phyloP scores from a whole-genome alignment of 2,888 invertebrate genomes.

The Tryphoninae sp. region DNA sequence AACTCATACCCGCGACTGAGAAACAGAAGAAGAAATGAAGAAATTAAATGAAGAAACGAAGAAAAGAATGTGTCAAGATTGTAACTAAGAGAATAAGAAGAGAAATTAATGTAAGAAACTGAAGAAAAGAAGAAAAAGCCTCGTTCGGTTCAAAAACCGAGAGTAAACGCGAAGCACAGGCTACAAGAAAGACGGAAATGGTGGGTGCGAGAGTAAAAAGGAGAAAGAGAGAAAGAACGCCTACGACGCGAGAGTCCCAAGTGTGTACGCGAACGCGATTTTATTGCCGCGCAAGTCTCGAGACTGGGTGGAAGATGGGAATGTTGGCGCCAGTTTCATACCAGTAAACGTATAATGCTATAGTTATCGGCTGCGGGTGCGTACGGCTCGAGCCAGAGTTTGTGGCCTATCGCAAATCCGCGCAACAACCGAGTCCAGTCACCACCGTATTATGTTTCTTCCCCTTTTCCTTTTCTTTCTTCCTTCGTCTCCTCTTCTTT shows the following conservation, averaged over 20 bases:
- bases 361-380: constrained; percentile 3
- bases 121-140: constrained; percentile 25
- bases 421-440: not conserved
- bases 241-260: constrained; percentile 41
- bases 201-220: constrained; percentile 17
- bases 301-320: constrained; percentile 71
- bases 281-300: constrained; percentile 66
- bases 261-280: constrained; percentile 60
- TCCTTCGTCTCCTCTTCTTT: too few species aligned
- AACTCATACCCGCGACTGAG: too few species aligned
- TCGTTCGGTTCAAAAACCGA: constrained; percentile 50
- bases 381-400: not conserved
- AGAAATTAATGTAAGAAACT: constrained; percentile 1
- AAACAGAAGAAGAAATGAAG: not conserved
- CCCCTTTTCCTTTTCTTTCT: constrained; percentile 5
- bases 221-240: constrained; percentile 46
- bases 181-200: constrained; percentile 46
- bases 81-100: constrained; percentile 21
- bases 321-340: constrained; percentile 76
- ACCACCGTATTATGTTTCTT: constrained; percentile 24
- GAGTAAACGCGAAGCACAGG: constrained; percentile 49
- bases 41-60: too few species aligned
- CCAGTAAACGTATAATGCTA: constrained; percentile 26
- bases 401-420: not conserved
- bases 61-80: too few species aligned